phyloP scores from a whole-genome alignment of 2,113 vertebrate species.

The Ascaphus truei region DNA sequence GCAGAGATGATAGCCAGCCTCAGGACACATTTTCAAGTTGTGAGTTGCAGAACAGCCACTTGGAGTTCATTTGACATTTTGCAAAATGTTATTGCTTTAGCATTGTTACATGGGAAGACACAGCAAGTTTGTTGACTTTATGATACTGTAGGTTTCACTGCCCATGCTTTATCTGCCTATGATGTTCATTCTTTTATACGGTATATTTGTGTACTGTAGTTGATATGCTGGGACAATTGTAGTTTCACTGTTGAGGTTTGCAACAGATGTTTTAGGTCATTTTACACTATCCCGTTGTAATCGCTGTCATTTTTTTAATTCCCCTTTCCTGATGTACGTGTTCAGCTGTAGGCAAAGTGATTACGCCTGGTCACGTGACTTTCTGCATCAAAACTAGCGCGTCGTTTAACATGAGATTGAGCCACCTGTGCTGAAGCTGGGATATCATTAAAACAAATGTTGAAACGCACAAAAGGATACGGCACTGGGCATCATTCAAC shows the following conservation, averaged over 20 bases:
- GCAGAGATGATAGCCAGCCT: conserved; percentile 7
- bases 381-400: too few relatives aligned
- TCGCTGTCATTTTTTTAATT: too few relatives aligned
- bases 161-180: not conserved
- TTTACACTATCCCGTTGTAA: too few relatives aligned
- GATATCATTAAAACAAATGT: too few relatives aligned
- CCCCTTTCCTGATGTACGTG: too few relatives aligned
- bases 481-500: too few relatives aligned
- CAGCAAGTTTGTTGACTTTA: not conserved
- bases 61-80: conserved; percentile 38
- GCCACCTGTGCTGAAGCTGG: too few relatives aligned
- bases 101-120: not conserved
- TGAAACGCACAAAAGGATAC: too few relatives aligned
- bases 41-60: conserved; percentile 25
- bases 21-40: conserved; percentile 21
- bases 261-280: too few relatives aligned
- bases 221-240: not conserved
- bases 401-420: too few relatives aligned
- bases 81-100: conserved; percentile 24
- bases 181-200: not conserved
- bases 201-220: not conserved
- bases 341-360: too few relatives aligned
- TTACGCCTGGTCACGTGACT: too few relatives aligned
- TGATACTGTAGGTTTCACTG: not conserved
- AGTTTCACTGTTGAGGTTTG: not conserved